Conservation (phyloP, 2,888 invertebrate genomes). For the Agrotis segetum region DNA sequence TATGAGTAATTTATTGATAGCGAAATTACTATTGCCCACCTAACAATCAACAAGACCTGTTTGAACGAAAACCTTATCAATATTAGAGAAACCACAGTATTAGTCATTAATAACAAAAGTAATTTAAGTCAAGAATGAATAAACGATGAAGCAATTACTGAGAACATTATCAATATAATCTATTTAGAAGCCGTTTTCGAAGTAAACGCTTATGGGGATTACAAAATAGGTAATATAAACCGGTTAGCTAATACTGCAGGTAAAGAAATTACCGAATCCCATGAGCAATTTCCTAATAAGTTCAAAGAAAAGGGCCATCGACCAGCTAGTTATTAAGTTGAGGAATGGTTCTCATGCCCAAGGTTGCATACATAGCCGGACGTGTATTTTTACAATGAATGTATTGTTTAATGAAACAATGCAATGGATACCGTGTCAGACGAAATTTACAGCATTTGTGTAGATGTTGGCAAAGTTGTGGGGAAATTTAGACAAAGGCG, state of each 20-base stretch:
- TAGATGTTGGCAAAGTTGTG: slow-evolving; percentile 36
- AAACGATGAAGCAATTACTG: slow-evolving; percentile 18
- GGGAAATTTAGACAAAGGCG: slow-evolving; percentile 58
- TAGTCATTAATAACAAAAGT: slow-evolving; percentile 16
- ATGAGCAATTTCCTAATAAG: slow-evolving; percentile 48
- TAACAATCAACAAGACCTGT: slow-evolving; percentile 2
- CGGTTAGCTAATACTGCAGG: slow-evolving; percentile 32
- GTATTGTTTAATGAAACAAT: slow-evolving; percentile 78
- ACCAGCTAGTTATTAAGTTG: slow-evolving; percentile 20
- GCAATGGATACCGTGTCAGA: slow-evolving; percentile 69
- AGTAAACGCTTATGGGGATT: slow-evolving; percentile 13
- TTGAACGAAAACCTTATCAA: slow-evolving; percentile 22
- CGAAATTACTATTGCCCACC: slow-evolving; percentile 18
- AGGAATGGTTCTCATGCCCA: slow-evolving; percentile 59
- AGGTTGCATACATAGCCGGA: slow-evolving; percentile 69
- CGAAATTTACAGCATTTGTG: slow-evolving; percentile 57
- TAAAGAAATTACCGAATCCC: slow-evolving; percentile 44
- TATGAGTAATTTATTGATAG: slow-evolving; percentile 22
- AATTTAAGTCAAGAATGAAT: slow-evolving; percentile 21
- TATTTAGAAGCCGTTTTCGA: slow-evolving; percentile 6
- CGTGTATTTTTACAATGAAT: slow-evolving; percentile 70
- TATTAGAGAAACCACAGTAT: slow-evolving; percentile 1
- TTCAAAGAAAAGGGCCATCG: slow-evolving; percentile 50
- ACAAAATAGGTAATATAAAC: slow-evolving; percentile 5
- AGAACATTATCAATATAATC: slow-evolving; percentile 15